Percentiles rank a stretch among this genome's conserved stretches.
Conservation (phyloP, 2,113 vertebrate species). For the Brachypodius melanocephalos region DNA sequence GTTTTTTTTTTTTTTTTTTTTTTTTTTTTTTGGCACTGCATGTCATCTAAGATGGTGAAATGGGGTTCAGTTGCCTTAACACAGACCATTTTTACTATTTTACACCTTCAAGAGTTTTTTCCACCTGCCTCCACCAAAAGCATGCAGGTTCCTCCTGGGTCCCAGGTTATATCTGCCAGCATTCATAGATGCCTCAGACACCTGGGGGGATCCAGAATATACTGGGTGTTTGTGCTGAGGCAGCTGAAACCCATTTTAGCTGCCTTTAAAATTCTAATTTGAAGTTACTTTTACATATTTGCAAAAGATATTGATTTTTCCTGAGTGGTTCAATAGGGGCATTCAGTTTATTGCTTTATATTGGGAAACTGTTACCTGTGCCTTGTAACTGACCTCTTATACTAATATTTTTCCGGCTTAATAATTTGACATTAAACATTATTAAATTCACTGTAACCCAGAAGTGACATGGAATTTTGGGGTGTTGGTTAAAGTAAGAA, state of each 20-base stretch:
- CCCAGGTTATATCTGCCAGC: neutral
- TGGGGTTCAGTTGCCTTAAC: neutral
- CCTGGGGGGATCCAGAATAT: neutral
- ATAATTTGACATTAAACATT: neutral
- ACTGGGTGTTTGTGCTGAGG: neutral
- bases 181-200: neutral
- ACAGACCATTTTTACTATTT: neutral
- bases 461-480: neutral
- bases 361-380: neutral
- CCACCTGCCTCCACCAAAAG: neutral
- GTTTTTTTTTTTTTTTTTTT: neutral
- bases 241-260: neutral
- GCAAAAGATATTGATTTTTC: neutral
- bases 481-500: neutral
- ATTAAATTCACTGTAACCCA: neutral
- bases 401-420: neutral
- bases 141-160: neutral
- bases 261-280: neutral
- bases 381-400: neutral
- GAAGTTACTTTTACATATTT: neutral
- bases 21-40: neutral
- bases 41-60: neutral
- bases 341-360: neutral
- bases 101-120: neutral
- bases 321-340: neutral